phyloP scores from a whole-genome alignment of 2,888 invertebrate species.

The Tenthredo mesomela region DNA sequence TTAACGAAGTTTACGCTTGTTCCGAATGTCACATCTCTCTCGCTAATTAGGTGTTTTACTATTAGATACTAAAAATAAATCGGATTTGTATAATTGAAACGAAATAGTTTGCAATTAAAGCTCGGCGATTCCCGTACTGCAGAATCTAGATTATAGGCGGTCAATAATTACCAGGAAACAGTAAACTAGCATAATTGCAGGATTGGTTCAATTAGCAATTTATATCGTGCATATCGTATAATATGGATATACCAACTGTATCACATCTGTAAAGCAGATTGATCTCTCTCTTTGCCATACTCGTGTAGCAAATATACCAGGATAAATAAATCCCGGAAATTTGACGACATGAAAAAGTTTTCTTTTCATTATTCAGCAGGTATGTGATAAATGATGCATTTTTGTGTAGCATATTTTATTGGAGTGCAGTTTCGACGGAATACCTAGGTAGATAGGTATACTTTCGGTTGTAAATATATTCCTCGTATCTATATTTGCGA shows the following conservation, averaged over 20 bases:
- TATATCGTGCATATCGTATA: not conserved
- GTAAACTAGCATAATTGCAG: slow-evolving; percentile 26
- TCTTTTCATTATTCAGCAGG: not conserved
- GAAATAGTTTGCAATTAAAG: slow-evolving; percentile 13
- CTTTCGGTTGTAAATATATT: not conserved
- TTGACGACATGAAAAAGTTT: not conserved
- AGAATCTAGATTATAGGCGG: not conserved
- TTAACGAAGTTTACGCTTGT: not conserved
- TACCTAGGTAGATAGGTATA: not conserved
- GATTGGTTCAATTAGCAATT: slow-evolving; percentile 42
- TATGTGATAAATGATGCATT: not conserved
- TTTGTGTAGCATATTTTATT: not conserved
- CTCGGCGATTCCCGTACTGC: not conserved
- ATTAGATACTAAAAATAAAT: not conserved
- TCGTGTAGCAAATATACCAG: not conserved
- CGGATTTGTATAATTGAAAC: not conserved
- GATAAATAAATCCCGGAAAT: not conserved
- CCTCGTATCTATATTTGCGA: not conserved
- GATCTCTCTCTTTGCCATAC: not conserved
- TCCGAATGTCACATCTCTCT: not conserved
- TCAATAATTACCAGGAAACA: slow-evolving; percentile 5
- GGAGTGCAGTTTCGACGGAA: not conserved
- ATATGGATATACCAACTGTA: not conserved
- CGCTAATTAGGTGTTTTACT: not conserved
- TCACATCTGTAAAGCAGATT: not conserved